Percentiles rank a stretch among this genome's conserved stretches.
These are phyloP conservation scores for Buphagus erythrorhynchus DNA, from an alignment of 2,797 vertebrate genomes.

Conservation along the genomic window DNA sequence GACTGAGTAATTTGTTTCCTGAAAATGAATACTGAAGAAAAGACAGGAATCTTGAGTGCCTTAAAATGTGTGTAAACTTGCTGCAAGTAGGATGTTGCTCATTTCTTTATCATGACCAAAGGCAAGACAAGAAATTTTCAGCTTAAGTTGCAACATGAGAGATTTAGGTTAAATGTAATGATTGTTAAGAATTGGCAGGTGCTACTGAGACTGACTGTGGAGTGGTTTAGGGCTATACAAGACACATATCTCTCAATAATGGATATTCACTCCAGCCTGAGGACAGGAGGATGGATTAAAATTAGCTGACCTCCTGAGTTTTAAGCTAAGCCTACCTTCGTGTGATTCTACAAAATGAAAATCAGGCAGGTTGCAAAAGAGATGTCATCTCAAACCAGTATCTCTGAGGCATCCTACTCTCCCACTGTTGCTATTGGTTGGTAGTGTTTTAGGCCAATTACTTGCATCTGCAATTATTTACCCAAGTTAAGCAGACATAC, in stretches of 20 bases:
- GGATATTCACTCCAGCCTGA: constrained; percentile 26
- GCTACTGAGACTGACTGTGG: neutral
- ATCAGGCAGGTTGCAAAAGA: neutral
- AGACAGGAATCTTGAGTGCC: neutral
- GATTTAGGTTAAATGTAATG: constrained; percentile 24
- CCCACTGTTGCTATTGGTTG: neutral
- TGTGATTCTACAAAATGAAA: neutral
- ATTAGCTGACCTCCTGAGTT: constrained; percentile 34
- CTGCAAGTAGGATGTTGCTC: neutral
- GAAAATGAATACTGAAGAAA: neutral
- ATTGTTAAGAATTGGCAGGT: constrained; percentile 34
- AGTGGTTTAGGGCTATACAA: neutral
- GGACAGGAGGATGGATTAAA: constrained; percentile 28
- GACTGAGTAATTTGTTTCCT: neutral
- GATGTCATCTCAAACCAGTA: neutral
- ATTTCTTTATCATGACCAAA: constrained; percentile 22
- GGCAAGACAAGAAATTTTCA: constrained; percentile 48
- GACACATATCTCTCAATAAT: neutral
- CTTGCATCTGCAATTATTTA: constrained; percentile 42
- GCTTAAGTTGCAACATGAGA: constrained; percentile 29
- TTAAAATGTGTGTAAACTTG: constrained; percentile 44
- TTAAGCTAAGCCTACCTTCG: neutral
- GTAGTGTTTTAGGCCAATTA: neutral
- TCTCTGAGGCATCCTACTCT: neutral
- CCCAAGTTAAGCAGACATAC: neutral